Conservation (phyloP, 2,797 vertebrate genomes). For the Phyllotis vaccarum region DNA sequence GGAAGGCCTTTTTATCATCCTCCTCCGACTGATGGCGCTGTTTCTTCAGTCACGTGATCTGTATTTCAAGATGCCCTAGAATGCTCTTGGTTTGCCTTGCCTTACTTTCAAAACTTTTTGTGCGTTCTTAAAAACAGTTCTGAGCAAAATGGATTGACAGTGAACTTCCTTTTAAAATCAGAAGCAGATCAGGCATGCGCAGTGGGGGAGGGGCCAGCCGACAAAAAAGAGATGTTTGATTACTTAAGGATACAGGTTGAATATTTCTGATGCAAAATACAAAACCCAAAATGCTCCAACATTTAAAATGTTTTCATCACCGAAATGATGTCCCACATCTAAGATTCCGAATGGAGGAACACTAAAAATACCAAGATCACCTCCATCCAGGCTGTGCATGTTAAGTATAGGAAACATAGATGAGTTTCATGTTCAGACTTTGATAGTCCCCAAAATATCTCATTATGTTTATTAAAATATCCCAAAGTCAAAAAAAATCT, state of each 20-base stretch:
- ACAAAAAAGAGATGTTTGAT: neutral
- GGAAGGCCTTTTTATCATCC: neutral
- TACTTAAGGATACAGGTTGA: neutral
- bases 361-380: neutral
- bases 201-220: rapidly evolving
- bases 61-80: neutral
- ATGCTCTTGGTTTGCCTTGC: neutral
- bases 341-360: neutral
- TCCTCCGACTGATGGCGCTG: neutral
- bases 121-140: neutral
- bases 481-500: neutral
- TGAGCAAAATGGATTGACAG: neutral
- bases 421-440: neutral
- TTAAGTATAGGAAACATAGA: neutral
- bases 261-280: neutral
- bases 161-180: neutral
- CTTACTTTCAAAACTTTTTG: slow-evolving; percentile 8
- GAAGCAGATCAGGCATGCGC: neutral
- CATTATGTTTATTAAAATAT: neutral
- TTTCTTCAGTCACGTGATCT: neutral
- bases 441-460: neutral
- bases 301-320: neutral
- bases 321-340: neutral
- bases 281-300: neutral
- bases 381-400: neutral